These are phyloP conservation scores for Idaea straminata DNA, from an alignment of 2,888 invertebrate genomes.

Conservation along the genomic window DNA sequence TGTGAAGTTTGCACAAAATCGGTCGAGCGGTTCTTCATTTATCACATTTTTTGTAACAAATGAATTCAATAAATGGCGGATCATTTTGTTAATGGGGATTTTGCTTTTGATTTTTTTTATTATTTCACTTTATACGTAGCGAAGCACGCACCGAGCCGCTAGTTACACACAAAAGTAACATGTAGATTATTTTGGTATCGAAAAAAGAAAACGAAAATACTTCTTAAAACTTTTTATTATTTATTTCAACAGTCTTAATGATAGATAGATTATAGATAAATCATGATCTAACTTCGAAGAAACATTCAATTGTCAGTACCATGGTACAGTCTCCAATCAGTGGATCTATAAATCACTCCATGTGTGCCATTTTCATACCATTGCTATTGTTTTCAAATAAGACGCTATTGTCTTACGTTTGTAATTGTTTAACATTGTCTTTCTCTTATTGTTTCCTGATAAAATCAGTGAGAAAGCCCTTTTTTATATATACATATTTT, in stretches of 20 bases:
- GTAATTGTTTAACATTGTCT: slow-evolving; percentile 16
- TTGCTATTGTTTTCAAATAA: slow-evolving; percentile 4
- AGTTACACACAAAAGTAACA: too few species aligned
- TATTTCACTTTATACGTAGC: too few species aligned
- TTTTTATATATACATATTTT: too few species aligned
- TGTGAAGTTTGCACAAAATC: too few species aligned
- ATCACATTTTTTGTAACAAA: too few species aligned
- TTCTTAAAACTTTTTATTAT: neutral
- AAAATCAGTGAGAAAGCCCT: neutral
- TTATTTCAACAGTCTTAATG: neutral
- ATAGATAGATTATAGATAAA: neutral
- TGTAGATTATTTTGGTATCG: too few species aligned
- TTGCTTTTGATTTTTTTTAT: too few species aligned
- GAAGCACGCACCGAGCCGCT: too few species aligned
- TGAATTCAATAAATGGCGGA: too few species aligned
- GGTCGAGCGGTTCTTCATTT: too few species aligned
- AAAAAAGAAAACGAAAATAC: too few species aligned
- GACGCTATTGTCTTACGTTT: neutral
- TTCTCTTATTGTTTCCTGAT: slow-evolving; percentile 17
- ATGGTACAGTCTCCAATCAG: neutral
- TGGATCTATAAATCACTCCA: neutral
- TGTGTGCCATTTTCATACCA: neutral
- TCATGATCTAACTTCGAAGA: neutral
- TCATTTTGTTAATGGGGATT: too few species aligned
- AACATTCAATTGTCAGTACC: neutral